These are phyloP conservation scores for Drosophila vallismaia DNA, from an alignment of 2,888 invertebrate genomes.

Conservation along the genomic window DNA sequence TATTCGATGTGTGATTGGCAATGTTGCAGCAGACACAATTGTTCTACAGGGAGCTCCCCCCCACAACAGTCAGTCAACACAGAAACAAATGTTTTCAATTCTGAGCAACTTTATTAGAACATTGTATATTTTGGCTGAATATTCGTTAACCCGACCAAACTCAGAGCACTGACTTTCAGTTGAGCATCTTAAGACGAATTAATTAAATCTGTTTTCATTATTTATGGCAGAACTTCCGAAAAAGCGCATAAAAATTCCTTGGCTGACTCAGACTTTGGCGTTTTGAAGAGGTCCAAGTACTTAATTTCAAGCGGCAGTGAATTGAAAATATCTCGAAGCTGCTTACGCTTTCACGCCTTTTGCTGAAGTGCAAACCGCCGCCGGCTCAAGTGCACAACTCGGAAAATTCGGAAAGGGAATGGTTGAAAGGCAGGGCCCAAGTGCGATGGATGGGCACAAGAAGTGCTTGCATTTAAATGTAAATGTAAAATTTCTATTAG, in stretches of 20 bases:
- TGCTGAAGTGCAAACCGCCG: slow-evolving; percentile 40
- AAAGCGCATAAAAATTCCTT: slow-evolving; percentile 25
- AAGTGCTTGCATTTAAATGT: slow-evolving; percentile 35
- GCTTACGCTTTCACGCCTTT: slow-evolving; percentile 64
- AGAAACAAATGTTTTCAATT: neutral
- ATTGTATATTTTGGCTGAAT: neutral
- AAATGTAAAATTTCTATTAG: slow-evolving; percentile 45
- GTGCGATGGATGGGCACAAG: slow-evolving; percentile 8
- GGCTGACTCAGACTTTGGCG: neutral
- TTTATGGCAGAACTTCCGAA: slow-evolving; percentile 36
- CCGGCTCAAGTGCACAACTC: slow-evolving; percentile 46
- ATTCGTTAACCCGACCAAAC: neutral
- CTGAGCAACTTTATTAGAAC: neutral
- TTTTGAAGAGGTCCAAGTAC: slow-evolving; percentile 2
- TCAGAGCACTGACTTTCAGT: neutral
- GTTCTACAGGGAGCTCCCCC: neutral
- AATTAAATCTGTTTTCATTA: slow-evolving; percentile 43
- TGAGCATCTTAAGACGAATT: slow-evolving; percentile 16
- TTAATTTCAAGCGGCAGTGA: slow-evolving; percentile 12
- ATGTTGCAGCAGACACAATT: slow-evolving; percentile 16
- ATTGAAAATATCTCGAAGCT: slow-evolving; percentile 47
- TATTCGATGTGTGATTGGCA: slow-evolving; percentile 39
- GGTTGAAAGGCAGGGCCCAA: neutral
- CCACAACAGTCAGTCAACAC: neutral
- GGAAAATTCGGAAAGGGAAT: neutral